Conservation (phyloP, 2,888 invertebrate species). For the Calameuta idolon region DNA sequence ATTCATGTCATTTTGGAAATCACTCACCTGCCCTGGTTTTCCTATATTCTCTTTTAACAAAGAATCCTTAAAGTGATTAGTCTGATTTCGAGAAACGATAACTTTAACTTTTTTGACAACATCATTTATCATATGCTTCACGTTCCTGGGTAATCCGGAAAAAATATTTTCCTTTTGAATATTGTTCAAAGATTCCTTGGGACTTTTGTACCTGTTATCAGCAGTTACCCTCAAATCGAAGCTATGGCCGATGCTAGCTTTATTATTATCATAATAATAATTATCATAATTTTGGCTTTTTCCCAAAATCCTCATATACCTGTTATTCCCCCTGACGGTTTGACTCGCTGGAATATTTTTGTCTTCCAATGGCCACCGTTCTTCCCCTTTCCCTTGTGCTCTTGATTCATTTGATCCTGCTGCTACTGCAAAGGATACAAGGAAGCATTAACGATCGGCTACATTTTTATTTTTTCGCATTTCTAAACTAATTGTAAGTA, state of each 20-base stretch:
- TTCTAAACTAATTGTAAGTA: neutral
- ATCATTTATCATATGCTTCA: neutral
- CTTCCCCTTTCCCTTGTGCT: neutral
- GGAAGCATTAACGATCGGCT: neutral
- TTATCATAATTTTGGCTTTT: constrained; percentile 46
- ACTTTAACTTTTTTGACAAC: neutral
- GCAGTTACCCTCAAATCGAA: constrained; percentile 1
- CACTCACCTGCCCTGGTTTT: neutral
- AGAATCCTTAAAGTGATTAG: neutral
- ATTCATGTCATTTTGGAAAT: neutral
- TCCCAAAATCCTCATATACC: constrained; percentile 58
- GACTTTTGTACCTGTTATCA: neutral
- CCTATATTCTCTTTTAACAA: neutral
- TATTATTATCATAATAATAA: constrained; percentile 35
- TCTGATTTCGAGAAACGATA: neutral
- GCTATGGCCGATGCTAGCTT: constrained; percentile 14
- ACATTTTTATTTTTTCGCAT: neutral
- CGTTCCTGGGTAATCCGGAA: neutral
- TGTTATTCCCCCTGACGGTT: constrained; percentile 55
- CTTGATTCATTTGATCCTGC: neutral
- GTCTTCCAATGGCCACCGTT: neutral
- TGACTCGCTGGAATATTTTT: constrained; percentile 22
- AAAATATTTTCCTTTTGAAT: neutral
- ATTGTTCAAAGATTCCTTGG: neutral
- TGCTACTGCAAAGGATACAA: neutral